A percentile compares a stretch with the other conserved stretches of the same genome.
Evolutionary conservation across 2,797 vertebrate genomes (phyloP).

Genomic region (Channa striata): DNA sequence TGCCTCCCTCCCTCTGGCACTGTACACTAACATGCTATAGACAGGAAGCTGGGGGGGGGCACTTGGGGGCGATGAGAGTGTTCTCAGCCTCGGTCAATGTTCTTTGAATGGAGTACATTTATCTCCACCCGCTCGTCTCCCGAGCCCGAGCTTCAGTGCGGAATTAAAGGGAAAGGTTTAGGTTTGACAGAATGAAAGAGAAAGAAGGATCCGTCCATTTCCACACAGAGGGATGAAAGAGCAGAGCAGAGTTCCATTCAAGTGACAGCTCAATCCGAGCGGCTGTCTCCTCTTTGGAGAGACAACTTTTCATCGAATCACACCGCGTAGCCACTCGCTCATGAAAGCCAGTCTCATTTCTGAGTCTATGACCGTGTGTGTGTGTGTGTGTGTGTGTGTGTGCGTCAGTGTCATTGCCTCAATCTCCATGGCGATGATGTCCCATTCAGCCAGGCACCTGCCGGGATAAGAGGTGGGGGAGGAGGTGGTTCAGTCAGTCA

Average conservation of each 20-base stretch:
- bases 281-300: conserved; percentile 42
- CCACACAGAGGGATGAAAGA: conserved; percentile 44
- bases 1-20: conserved; percentile 24
- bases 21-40: conserved; percentile 60
- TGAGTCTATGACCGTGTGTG: conserved; percentile 27
- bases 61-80: neutral
- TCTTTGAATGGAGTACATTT: conserved; percentile 56
- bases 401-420: conserved; percentile 50
- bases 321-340: conserved; percentile 38
- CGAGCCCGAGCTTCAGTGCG: conserved; percentile 25
- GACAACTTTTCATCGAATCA: conserved; percentile 53
- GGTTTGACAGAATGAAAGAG: conserved; percentile 55
- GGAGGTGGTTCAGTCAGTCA: conserved; percentile 48
- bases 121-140: conserved; percentile 49
- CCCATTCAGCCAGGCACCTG: conserved; percentile 72
- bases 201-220: conserved; percentile 41
- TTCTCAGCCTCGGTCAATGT: conserved; percentile 31
- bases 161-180: conserved; percentile 56
- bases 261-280: conserved; percentile 53
- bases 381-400: conserved; percentile 16
- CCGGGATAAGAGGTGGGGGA: conserved; percentile 61
- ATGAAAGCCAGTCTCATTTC: conserved; percentile 58
- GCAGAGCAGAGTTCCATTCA: conserved; percentile 49
- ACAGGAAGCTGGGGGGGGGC: conserved; percentile 20
- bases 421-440: conserved; percentile 68